Conservation (phyloP, 2,888 invertebrate species). For the Microdon myrmicae region DNA sequence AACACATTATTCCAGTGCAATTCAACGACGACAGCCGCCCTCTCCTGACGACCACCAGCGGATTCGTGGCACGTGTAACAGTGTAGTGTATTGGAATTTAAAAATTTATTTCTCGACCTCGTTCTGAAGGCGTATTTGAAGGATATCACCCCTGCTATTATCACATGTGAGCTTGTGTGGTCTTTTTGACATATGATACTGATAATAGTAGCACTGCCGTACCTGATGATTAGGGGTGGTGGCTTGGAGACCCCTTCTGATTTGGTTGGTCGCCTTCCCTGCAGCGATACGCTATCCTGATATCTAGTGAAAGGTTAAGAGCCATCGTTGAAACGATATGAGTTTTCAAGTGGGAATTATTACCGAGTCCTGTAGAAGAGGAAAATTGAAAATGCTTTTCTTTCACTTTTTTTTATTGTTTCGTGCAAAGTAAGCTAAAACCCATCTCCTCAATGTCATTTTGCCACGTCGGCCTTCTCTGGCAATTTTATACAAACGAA, state of each 20-base stretch:
- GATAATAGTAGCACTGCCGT: conserved; percentile 2
- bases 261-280: neutral
- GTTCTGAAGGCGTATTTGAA: conserved; percentile 40
- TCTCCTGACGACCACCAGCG: conserved; percentile 4
- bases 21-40: too few relatives aligned
- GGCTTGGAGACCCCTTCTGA: conserved; percentile 17
- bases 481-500: conserved; percentile 17
- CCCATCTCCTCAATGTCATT: neutral
- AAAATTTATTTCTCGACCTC: conserved; percentile 48
- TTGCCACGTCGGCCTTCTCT: too few relatives aligned
- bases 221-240: conserved; percentile 14
- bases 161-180: conserved; percentile 9
- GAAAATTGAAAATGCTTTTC: conserved; percentile 1
- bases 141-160: too few relatives aligned
- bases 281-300: too few relatives aligned
- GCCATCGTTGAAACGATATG: conserved; percentile 28
- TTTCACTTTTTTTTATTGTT: too few relatives aligned
- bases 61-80: conserved; percentile 10
- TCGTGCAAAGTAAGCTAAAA: conserved; percentile 9
- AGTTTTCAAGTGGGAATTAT: conserved; percentile 38
- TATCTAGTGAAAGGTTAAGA: conserved; percentile 34
- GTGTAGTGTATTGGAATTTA: conserved; percentile 41
- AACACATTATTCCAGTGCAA: conserved; percentile 21
- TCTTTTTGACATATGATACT: conserved; percentile 31
- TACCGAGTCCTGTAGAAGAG: conserved; percentile 15